phyloP scores from a whole-genome alignment of 2,888 invertebrate genomes.

The Lamellibrachia satsuma region DNA sequence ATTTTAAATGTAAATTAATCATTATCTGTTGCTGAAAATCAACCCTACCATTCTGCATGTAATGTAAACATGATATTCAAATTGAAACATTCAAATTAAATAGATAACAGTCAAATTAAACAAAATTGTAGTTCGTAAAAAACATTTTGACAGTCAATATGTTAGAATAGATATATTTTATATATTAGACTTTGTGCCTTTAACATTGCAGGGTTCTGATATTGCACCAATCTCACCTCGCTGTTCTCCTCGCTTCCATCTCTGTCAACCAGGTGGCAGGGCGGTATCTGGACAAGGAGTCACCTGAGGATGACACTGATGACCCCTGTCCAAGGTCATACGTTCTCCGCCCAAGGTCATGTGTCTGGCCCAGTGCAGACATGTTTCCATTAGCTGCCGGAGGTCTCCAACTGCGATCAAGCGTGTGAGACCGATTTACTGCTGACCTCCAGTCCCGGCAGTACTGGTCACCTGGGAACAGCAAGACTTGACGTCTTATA shows the following conservation, averaged over 20 bases:
- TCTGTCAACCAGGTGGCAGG: slow-evolving; percentile 17
- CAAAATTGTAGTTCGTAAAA: no score
- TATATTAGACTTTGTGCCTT: no score
- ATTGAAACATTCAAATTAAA: no score
- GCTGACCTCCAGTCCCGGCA: neutral
- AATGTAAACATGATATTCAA: no score
- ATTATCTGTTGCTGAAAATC: no score
- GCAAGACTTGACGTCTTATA: neutral
- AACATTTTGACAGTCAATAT: no score
- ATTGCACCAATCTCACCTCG: neutral
- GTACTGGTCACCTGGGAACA: neutral
- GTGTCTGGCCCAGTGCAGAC: neutral
- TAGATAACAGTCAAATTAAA: no score
- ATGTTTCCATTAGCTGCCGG: neutral
- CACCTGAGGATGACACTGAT: neutral
- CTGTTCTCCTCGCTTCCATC: neutral
- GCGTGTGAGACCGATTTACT: neutral
- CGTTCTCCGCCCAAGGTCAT: neutral
- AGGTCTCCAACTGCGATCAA: neutral
- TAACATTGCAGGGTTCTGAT: neutral
- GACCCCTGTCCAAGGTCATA: slow-evolving; percentile 13
- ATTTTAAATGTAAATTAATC: no score
- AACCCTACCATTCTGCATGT: no score
- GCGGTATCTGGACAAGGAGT: neutral
- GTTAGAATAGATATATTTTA: no score